Evolutionary conservation across 1,140 invertebrate genomes (phyloP), one percentile per base, ranked within the genome.

Genomic region (Phthorimaea operculella): DNA sequence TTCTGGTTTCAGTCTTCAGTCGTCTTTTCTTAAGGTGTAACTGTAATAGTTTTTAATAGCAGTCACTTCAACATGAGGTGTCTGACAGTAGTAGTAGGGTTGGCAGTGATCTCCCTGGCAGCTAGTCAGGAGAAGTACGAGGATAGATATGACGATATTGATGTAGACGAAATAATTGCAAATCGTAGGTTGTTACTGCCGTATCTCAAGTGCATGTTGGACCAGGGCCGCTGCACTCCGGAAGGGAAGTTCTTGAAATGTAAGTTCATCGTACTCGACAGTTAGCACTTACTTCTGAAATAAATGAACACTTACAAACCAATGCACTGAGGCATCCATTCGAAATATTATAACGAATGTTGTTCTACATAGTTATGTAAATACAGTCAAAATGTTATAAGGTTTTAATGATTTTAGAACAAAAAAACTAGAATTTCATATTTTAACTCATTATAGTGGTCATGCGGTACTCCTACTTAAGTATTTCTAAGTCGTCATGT

Each of bases 61-160:
- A 39, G 36, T 39, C 36, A 28, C 21, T 53, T 50, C 56, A 69
- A 59, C 6, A 75, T 73, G 65, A 72, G 68, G 49, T 61, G 47
- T 28, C 21, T 62, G 8, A 47, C 16, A 3, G 2, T 47, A 16
- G 3, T 17, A 33, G 15, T 70, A 15, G 8, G 64, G 1, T 34
- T 70, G 28, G 54, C 87, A 36, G 14, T 82, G 7, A 52, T 74
- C 4, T 34, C 72, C 0, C 49, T 72, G 5, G 59, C 68, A 5
- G 62, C 15, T 52, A 66, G 44, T 7, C 80, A 81, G 1, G 75
- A 85, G 14, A 87, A 86, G 61, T 93, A 93, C 68, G 92, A 91
- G 0, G 89, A 88, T 5, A 91, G 90, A 75, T 93, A 89, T 62
- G 92, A 94, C 66, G 88, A 90, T 62, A 81, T 94, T n/a, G 86